Conservation (phyloP, 2,888 invertebrate genomes). For the Galerucella calmariensis region DNA sequence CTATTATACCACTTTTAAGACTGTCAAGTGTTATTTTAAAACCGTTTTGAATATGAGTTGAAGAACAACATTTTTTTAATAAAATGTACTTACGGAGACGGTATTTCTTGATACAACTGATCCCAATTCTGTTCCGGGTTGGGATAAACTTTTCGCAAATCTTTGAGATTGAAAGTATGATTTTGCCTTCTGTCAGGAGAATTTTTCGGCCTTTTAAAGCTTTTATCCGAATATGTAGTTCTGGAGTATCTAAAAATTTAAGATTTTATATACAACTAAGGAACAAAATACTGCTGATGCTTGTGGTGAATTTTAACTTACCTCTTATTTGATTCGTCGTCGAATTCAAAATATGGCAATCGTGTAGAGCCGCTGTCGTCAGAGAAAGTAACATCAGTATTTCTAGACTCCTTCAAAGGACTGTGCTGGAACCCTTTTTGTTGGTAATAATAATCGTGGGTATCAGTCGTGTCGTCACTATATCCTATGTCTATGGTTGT, state of each 20-base stretch:
- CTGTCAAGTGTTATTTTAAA: too few species aligned
- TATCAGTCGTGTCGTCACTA: constrained; percentile 60
- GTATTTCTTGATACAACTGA: constrained; percentile 56
- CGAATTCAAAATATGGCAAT: constrained; percentile 56
- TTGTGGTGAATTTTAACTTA: constrained; percentile 11
- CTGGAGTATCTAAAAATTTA: constrained; percentile 43
- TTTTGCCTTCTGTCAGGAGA: constrained; percentile 41
- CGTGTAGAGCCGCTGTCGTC: constrained; percentile 60
- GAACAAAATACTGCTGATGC: background rate
- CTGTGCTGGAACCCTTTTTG: constrained; percentile 56
- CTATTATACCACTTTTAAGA: too few species aligned
- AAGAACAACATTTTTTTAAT: background rate
- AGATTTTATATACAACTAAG: background rate
- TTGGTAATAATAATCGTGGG: constrained; percentile 57
- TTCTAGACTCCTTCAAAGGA: constrained; percentile 49
- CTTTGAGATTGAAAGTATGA: constrained; percentile 43
- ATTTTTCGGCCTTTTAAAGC: constrained; percentile 45
- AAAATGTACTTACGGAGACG: constrained; percentile 51
- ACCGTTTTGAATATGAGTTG: background rate
- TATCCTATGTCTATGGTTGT: constrained; percentile 54
- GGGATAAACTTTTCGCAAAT: constrained; percentile 52
- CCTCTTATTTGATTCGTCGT: constrained; percentile 55
- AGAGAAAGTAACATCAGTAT: constrained; percentile 54
- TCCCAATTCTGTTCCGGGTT: constrained; percentile 51
- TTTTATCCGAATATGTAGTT: constrained; percentile 48